These are phyloP conservation scores for Gadus chalcogrammus DNA, from an alignment of 2,113 vertebrate species.

Conservation along the genomic window DNA sequence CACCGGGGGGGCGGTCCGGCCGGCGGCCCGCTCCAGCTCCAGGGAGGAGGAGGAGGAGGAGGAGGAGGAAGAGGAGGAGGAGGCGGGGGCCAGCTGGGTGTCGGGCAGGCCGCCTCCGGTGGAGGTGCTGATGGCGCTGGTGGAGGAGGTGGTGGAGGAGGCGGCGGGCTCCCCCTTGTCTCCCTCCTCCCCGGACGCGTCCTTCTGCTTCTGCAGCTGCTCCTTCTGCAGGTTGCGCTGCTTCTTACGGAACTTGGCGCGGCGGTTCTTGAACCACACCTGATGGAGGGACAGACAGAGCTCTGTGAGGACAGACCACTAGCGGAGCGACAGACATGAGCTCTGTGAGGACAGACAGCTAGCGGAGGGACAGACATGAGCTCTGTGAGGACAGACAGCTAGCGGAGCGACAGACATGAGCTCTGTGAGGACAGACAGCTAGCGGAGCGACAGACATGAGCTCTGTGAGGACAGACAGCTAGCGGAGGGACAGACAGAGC, in stretches of 20 bases:
- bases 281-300: conserved; percentile 40
- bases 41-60: conserved; percentile 58
- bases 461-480: no score
- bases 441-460: no score
- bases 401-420: no score
- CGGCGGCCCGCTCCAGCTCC: conserved; percentile 73
- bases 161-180: conserved; percentile 68
- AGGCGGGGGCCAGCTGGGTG: conserved; percentile 66
- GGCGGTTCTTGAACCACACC: conserved; percentile 99
- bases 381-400: no score
- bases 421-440: no score
- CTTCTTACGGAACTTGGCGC: conserved; percentile 98
- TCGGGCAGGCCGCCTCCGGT: conserved; percentile 62
- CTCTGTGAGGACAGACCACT: no score
- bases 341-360: no score
- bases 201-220: conserved; percentile 98
- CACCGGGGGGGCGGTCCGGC: conserved; percentile 37
- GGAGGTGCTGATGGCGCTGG: conserved; percentile 71
- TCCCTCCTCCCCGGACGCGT: conserved; percentile 76
- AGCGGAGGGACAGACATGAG: no score
- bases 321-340: no score
- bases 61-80: conserved; percentile 32
- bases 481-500: no score
- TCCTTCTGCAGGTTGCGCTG: conserved; percentile 97
- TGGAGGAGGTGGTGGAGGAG: conserved; percentile 35